Evolutionary conservation across 2,113 vertebrate genomes (phyloP), one percentile per base, ranked within the genome.

Genomic region (Nipponia nippon): DNA sequence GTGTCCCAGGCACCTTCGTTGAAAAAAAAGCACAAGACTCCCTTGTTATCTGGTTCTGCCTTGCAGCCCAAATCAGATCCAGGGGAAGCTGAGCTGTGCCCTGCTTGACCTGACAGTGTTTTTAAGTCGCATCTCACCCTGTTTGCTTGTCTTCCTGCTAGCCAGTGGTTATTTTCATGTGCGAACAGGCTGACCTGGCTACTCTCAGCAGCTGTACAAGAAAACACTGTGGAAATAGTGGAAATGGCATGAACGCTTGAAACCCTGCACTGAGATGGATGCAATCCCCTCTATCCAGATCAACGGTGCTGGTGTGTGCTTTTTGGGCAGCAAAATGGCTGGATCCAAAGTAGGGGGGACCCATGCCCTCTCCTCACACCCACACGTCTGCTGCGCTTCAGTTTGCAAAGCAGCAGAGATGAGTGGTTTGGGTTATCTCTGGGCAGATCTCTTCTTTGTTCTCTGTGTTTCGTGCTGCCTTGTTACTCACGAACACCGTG

Each of bases 401-500:
- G 23, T 56, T 87, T 76, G 38, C 20, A 79, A 77, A 62, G 81
- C 73, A 34, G 70, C n/a, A 47, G 77, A 82, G 62, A 38, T 0
- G 7, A 34, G 83, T n/a, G 55, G 69, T 34, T 85, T 96, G 44
- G 56, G 30, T 90, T 90, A 66, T 50, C 81, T 91, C 27, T 29
- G 84, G 81, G 53, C 12, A 89, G 81, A 91, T 90, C 53, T 78
- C 8, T 7, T 58, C 38, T 87, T 76, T 76, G 30, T 38, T 87
- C 65, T 82, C 34, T 3, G 1, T 62, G 59, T 66, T 84, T 27
- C 1, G 1, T 76, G 53, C 11, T 49, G 46, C 80, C 34, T 44
- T 19, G 32, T 26, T 21, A 44, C 47, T 76, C 91, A 82, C 0
- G 0, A 79, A 72, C 3, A 3, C 36, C 4, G 0, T 2, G 18